These are phyloP conservation scores for Leptestheria dahalacensis DNA, from an alignment of 1,140 invertebrate species.

Conservation along the genomic window DNA sequence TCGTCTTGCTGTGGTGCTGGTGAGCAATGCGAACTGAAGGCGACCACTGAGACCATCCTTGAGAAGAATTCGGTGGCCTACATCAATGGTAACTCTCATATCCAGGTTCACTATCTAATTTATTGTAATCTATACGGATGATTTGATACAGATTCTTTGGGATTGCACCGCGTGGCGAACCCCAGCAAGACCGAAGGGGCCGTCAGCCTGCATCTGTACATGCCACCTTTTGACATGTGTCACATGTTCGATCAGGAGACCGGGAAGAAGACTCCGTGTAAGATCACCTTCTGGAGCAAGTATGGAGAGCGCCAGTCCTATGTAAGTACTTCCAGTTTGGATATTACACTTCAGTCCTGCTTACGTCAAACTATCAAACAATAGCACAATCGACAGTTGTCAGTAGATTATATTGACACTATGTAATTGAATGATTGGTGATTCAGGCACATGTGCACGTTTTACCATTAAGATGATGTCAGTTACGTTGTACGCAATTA, in stretches of 20 bases:
- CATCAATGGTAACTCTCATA: slow-evolving; percentile 66
- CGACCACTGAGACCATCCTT: slow-evolving; percentile 45
- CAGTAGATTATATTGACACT: too few species aligned
- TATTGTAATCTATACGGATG: too few species aligned
- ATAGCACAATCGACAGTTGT: too few species aligned
- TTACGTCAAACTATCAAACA: too few species aligned
- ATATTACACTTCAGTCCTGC: too few species aligned
- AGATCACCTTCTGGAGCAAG: slow-evolving; percentile 83
- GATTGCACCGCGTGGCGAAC: slow-evolving; percentile 92
- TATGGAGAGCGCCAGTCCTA: slow-evolving; percentile 38
- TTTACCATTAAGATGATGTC: too few species aligned
- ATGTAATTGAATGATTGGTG: too few species aligned
- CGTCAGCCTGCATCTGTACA: slow-evolving; percentile 92
- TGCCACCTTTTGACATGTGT: slow-evolving; percentile 80
- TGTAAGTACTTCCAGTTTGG: slow-evolving; percentile 18
- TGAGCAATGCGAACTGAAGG: slow-evolving; percentile 30
- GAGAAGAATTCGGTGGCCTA: slow-evolving; percentile 71
- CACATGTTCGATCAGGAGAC: slow-evolving; percentile 81
- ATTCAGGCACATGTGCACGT: too few species aligned
- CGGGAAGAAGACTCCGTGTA: slow-evolving; percentile 48
- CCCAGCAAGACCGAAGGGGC: slow-evolving; percentile 69
- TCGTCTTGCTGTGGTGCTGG: too few species aligned
- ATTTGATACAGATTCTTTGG: slow-evolving; percentile 58
- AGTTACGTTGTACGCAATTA: too few species aligned
- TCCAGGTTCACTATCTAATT: neutral